These are phyloP conservation scores for Aulostomus chinensis DNA, from an alignment of 2,797 vertebrate species.

Conservation along the genomic window DNA sequence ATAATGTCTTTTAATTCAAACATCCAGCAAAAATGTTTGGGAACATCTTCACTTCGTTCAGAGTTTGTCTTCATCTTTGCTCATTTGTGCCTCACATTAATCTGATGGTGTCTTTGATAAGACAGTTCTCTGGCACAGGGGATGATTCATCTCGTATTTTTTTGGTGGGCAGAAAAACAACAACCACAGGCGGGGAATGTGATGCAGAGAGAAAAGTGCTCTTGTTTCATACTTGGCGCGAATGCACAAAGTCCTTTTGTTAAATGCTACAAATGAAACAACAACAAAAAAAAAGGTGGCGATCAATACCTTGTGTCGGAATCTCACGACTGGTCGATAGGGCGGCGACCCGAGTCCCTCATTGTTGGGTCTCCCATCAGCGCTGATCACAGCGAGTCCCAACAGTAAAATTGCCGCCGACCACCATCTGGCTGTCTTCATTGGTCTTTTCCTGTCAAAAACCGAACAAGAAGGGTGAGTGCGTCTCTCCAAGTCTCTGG, in stretches of 20 bases:
- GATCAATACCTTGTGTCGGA: conserved; percentile 93
- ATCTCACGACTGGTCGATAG: conserved; percentile 86
- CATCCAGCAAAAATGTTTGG: conserved; percentile 36
- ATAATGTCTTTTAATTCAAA: conserved; percentile 43
- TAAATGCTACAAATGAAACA: conserved; percentile 53
- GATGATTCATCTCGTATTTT: conserved; percentile 58
- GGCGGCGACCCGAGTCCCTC: conserved; percentile 79
- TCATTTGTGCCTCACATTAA: conserved; percentile 26
- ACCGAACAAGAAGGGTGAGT: conserved; percentile 56
- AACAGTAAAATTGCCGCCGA: conserved; percentile 78
- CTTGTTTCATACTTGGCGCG: conserved; percentile 52
- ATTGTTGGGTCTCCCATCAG: conserved; percentile 82
- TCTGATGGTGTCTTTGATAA: conserved; percentile 45
- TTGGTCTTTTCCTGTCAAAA: conserved; percentile 82
- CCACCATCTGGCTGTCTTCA: conserved; percentile 84
- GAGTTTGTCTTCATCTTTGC: conserved; percentile 27
- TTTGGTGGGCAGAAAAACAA: conserved; percentile 44
- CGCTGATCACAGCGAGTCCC: conserved; percentile 75
- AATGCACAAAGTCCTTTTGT: conserved; percentile 42
- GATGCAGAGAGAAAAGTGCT: conserved; percentile 31
- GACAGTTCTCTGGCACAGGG: conserved; percentile 35
- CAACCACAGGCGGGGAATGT: conserved; percentile 28
- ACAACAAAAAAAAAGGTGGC: conserved; percentile 41
- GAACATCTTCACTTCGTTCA: conserved; percentile 25
- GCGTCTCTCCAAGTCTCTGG: conserved; percentile 10